phyloP scores from a whole-genome alignment of 2,797 vertebrate species.

The Syndactyla subalaris region DNA sequence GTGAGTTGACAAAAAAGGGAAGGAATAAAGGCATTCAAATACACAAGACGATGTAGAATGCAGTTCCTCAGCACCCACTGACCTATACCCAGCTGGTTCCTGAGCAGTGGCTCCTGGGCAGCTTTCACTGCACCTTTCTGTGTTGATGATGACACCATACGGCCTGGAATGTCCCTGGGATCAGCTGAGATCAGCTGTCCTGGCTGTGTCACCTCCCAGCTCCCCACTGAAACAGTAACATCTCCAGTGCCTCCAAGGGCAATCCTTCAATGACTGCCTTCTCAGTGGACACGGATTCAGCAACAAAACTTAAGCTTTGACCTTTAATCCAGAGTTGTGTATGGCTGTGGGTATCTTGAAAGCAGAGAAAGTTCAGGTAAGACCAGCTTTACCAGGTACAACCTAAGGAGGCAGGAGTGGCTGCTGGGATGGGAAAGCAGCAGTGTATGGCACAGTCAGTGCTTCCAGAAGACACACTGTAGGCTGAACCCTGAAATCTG shows the following conservation, averaged over 20 bases:
- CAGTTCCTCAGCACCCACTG: not conserved
- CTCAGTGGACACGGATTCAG: not conserved
- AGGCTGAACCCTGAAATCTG: not conserved
- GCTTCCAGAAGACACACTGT: not conserved
- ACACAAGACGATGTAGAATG: not conserved
- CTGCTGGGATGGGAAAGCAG: not conserved
- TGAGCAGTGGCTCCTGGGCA: not conserved
- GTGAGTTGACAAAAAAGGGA: not conserved
- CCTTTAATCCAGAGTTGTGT: not conserved
- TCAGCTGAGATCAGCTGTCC: not conserved
- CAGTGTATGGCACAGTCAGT: not conserved
- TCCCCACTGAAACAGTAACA: not conserved
- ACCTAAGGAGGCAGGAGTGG: not conserved
- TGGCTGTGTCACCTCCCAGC: not conserved
- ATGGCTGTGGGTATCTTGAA: not conserved
- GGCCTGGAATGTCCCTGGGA: not conserved
- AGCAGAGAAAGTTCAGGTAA: not conserved
- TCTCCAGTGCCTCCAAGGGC: not conserved
- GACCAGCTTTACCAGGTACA: not conserved
- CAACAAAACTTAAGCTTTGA: not conserved
- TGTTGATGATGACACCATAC: not conserved
- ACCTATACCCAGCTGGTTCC: not conserved
- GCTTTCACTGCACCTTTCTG: not conserved
- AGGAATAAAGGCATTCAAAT: not conserved
- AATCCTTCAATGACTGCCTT: not conserved